Conservation (phyloP, 2,888 invertebrate species). For the Synanthedon myopaeformis region DNA sequence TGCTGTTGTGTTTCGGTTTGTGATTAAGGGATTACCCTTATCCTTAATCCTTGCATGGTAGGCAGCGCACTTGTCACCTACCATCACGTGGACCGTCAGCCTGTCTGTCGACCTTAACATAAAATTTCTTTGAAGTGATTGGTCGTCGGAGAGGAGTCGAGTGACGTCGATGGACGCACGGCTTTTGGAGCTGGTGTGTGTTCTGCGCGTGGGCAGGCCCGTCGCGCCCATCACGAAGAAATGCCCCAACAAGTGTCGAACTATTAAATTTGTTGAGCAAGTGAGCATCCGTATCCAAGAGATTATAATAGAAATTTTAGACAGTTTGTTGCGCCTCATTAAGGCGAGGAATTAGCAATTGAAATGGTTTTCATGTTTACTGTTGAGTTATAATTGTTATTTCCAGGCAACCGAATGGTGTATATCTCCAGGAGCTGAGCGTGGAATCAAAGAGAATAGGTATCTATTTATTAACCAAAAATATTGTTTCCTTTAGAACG, state of each 20-base stretch:
- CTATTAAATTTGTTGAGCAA: conserved; percentile 23
- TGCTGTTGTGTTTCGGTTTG: too few relatives aligned
- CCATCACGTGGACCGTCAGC: too few relatives aligned
- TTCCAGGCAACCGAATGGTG: conserved; percentile 44
- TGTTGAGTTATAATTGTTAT: conserved; percentile 4
- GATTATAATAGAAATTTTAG: too few relatives aligned
- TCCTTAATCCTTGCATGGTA: too few relatives aligned
- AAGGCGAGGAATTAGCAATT: too few relatives aligned
- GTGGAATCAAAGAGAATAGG: conserved; percentile 43
- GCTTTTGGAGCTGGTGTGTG: conserved; percentile 32
- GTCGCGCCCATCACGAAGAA: conserved; percentile 25
- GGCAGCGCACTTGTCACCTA: too few relatives aligned
- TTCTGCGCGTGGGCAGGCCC: conserved; percentile 30
- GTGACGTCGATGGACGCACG: conserved; percentile 24
- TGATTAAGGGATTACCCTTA: too few relatives aligned
- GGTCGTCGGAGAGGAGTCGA: conserved; percentile 29
- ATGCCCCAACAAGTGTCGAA: conserved; percentile 33
- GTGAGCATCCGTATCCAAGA: conserved; percentile 13
- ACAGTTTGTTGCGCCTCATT: too few relatives aligned
- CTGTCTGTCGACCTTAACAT: too few relatives aligned
- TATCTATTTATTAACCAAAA: conserved; percentile 6
- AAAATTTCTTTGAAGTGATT: conserved; percentile 24
- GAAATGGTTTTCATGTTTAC: too few relatives aligned
- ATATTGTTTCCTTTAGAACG: too few relatives aligned
- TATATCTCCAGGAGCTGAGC: conserved; percentile 35